Evolutionary conservation across 2,888 invertebrate species (phyloP).

Genomic region (Hydriomena furcata): DNA sequence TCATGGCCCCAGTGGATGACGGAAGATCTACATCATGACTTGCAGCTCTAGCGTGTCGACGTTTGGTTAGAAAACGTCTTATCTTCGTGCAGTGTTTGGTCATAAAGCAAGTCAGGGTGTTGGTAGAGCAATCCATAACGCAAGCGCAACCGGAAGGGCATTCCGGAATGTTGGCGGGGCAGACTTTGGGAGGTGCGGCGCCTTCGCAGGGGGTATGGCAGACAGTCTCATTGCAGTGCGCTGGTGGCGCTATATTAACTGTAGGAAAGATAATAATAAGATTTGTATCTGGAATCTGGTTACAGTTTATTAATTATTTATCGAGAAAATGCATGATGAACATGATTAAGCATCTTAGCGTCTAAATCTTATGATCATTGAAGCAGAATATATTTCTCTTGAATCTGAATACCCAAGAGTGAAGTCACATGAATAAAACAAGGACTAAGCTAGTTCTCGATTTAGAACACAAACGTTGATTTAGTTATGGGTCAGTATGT

Average conservation of each 20-base stretch:
- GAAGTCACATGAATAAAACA: no score
- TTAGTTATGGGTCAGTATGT: no score
- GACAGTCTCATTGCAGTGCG: slow-evolving; percentile 40
- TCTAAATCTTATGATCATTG: no score
- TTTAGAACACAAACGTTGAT: no score
- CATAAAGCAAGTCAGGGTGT: slow-evolving; percentile 42
- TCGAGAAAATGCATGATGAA: no score
- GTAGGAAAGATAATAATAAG: not conserved
- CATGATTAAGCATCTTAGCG: no score
- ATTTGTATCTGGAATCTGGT: no score
- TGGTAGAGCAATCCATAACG: slow-evolving; percentile 39
- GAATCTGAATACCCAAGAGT: no score
- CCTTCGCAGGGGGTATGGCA: slow-evolving; percentile 49
- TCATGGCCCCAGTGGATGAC: not conserved
- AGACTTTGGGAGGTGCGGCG: slow-evolving; percentile 43
- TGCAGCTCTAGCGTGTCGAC: not conserved
- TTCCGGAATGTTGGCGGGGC: slow-evolving; percentile 43
- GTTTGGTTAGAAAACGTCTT: slow-evolving; percentile 31
- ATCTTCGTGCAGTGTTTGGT: slow-evolving; percentile 40
- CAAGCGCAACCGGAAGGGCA: slow-evolving; percentile 52
- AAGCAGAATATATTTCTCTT: no score
- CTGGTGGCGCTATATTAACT: not conserved
- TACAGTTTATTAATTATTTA: no score
- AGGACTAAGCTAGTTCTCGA: no score
- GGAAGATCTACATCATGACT: not conserved